Percentiles rank a stretch among this genome's conserved stretches.
Conservation (phyloP, 2,888 invertebrate species). For the Nomada ferruginata region DNA sequence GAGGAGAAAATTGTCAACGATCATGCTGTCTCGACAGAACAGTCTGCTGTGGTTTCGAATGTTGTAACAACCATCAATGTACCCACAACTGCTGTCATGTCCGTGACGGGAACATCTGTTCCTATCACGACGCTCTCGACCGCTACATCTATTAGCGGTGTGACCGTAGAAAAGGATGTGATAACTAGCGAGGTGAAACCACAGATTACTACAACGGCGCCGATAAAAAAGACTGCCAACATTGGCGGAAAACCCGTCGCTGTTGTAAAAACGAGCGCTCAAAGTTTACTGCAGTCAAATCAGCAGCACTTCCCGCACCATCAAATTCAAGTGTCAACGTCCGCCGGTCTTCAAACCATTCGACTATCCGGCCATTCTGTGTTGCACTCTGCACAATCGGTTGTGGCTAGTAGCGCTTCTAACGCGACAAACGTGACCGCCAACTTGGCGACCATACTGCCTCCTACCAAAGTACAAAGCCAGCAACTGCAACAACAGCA, state of each 20-base stretch:
- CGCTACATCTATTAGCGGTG: slow-evolving; percentile 82
- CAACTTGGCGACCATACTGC: slow-evolving; percentile 85
- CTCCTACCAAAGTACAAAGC: slow-evolving; percentile 82
- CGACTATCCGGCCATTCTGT: slow-evolving; percentile 85
- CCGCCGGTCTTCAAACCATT: slow-evolving; percentile 85
- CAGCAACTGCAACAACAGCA: slow-evolving; percentile 73
- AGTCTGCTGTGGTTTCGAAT: slow-evolving; percentile 58
- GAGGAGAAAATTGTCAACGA: slow-evolving; percentile 73
- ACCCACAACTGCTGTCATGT: slow-evolving; percentile 60
- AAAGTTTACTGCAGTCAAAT: slow-evolving; percentile 82
- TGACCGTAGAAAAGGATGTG: slow-evolving; percentile 83
- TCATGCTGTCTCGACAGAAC: slow-evolving; percentile 68
- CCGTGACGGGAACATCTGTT: slow-evolving; percentile 62
- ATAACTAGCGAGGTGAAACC: slow-evolving; percentile 57
- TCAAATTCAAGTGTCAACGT: slow-evolving; percentile 83
- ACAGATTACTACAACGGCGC: slow-evolving; percentile 65
- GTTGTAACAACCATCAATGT: slow-evolving; percentile 67
- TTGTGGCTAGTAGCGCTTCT: slow-evolving; percentile 80
- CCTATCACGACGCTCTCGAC: slow-evolving; percentile 58
- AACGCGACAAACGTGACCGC: slow-evolving; percentile 68
- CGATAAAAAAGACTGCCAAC: slow-evolving; percentile 76
- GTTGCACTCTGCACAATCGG: slow-evolving; percentile 82
- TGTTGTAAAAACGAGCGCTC: slow-evolving; percentile 80
- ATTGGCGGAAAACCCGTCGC: slow-evolving; percentile 80
- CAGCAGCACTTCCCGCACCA: slow-evolving; percentile 83